Conservation (phyloP, 2,888 invertebrate genomes). For the Drosophila ustulata region DNA sequence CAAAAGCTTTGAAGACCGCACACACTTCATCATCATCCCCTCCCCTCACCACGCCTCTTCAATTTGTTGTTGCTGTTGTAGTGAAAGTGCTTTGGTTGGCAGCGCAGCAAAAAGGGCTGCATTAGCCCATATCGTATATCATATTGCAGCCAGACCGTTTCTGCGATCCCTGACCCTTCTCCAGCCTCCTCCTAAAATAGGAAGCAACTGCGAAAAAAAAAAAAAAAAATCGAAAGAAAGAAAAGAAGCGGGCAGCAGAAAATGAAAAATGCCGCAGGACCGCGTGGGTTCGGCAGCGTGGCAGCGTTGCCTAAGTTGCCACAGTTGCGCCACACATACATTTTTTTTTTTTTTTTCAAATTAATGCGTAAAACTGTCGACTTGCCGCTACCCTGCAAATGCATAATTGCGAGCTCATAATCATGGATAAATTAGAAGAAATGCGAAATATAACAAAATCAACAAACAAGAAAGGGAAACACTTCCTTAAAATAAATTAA, state of each 20-base stretch:
- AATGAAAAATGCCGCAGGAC: conserved; percentile 49
- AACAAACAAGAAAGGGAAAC: too few relatives aligned
- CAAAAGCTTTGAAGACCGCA: conserved; percentile 23
- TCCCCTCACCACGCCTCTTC: neutral
- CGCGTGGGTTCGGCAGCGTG: conserved; percentile 14
- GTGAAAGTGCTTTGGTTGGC: conserved; percentile 61
- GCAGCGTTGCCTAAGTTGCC: conserved; percentile 44
- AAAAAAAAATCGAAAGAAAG: conserved; percentile 6
- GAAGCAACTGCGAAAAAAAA: neutral
- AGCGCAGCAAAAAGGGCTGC: conserved; percentile 38
- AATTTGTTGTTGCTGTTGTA: conserved; percentile 9
- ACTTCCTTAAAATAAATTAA: too few relatives aligned
- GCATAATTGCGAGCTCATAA: too few relatives aligned
- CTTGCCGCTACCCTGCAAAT: conserved; percentile 22
- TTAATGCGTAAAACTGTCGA: neutral
- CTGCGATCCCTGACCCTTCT: too few relatives aligned
- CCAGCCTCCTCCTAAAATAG: neutral
- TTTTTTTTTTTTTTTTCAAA: conserved; percentile 22
- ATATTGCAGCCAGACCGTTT: conserved; percentile 39
- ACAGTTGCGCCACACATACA: conserved; percentile 54
- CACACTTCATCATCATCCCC: neutral
- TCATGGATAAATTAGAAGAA: too few relatives aligned
- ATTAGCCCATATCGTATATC: conserved; percentile 73
- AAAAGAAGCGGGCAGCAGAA: conserved; percentile 23
- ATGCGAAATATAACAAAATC: too few relatives aligned